phyloP scores from a whole-genome alignment of 2,113 vertebrate species.

The Gracilinanus agilis region DNA sequence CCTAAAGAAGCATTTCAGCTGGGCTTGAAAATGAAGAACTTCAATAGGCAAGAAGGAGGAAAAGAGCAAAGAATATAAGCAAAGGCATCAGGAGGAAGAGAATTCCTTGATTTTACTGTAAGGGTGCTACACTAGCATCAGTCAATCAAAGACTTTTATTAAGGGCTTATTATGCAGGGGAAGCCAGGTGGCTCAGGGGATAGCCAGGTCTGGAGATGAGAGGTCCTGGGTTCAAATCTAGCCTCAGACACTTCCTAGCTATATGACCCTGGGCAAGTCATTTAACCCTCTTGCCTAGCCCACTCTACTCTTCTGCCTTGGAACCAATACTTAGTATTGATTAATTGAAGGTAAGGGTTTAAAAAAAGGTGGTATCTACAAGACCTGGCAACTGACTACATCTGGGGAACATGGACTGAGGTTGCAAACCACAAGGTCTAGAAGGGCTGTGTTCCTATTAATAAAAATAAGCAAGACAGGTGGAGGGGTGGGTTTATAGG shows the following conservation, averaged over 20 bases:
- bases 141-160: too few relatives aligned
- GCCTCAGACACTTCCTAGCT: too few relatives aligned
- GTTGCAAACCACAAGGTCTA: background rate
- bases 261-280: too few relatives aligned
- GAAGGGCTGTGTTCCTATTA: background rate
- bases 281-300: too few relatives aligned
- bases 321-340: too few relatives aligned
- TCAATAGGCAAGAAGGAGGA: background rate
- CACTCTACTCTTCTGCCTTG: too few relatives aligned
- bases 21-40: background rate
- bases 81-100: background rate
- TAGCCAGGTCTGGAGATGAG: too few relatives aligned
- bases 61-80: background rate
- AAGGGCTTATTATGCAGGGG: too few relatives aligned
- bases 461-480: background rate
- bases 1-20: background rate
- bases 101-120: background rate
- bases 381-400: background rate
- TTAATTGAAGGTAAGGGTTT: too few relatives aligned
- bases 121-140: background rate
- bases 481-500: background rate
- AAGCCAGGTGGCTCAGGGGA: too few relatives aligned
- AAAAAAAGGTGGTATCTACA: background rate
- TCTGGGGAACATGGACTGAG: background rate
- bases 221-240: too few relatives aligned